Evolutionary conservation across 1,140 invertebrate genomes (phyloP).

Genomic region (Adelges cooleyi): DNA sequence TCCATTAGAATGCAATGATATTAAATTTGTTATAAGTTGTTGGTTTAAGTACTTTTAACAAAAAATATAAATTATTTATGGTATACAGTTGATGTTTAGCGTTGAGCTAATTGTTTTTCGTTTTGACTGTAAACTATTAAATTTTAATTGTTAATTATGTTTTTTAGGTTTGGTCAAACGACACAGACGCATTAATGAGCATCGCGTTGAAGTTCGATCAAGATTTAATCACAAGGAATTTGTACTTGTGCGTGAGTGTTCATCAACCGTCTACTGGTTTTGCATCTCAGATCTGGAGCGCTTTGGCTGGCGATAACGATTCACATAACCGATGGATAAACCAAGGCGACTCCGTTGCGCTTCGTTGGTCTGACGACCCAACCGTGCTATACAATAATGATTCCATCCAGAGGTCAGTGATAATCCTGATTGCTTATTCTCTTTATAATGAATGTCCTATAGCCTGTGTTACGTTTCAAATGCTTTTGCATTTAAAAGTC

Average conservation of each 20-base stretch:
- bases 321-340: not conserved
- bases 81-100: too few species aligned
- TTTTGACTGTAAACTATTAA: too few species aligned
- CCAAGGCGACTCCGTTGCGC: not conserved
- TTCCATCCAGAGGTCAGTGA: too few species aligned
- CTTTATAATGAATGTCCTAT: too few species aligned
- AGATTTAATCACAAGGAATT: not conserved
- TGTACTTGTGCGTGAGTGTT: not conserved
- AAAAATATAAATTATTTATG: too few species aligned
- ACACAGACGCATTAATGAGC: constrained; percentile 2
- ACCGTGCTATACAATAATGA: not conserved
- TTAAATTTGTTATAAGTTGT: too few species aligned
- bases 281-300: not conserved
- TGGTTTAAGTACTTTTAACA: too few species aligned
- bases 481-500: too few species aligned
- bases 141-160: not conserved
- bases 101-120: too few species aligned
- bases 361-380: not conserved
- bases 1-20: too few species aligned
- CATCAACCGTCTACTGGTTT: not conserved
- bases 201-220: constrained; percentile 1
- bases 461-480: too few species aligned
- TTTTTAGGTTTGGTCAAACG: constrained; percentile 12
- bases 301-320: not conserved
- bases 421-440: too few species aligned